A percentile compares a stretch with the other conserved stretches of the same genome.
These are phyloP conservation scores for Pandemis heparana DNA, from an alignment of 2,888 invertebrate genomes.

Conservation along the genomic window DNA sequence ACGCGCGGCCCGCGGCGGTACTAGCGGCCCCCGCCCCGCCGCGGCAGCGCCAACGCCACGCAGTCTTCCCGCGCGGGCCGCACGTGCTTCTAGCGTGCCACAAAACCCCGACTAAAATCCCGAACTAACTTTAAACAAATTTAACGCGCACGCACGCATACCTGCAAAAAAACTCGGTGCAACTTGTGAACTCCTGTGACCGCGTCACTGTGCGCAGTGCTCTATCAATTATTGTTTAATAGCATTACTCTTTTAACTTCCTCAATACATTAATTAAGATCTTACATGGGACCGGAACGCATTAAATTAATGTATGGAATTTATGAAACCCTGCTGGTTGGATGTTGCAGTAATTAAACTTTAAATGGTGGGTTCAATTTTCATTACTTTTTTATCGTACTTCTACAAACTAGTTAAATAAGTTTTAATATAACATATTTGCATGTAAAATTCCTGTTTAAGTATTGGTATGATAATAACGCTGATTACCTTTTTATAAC, in stretches of 20 bases:
- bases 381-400: conserved; percentile 43
- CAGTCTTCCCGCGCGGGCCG: conserved; percentile 84
- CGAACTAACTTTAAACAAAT: conserved; percentile 27
- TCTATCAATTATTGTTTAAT: conserved; percentile 68
- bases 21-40: conserved; percentile 62
- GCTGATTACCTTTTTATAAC: background rate
- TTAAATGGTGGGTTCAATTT: conserved; percentile 75
- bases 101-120: conserved; percentile 26
- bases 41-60: conserved; percentile 78
- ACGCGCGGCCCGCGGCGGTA: conserved; percentile 49
- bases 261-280: conserved; percentile 76
- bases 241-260: conserved; percentile 78
- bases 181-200: conserved; percentile 57
- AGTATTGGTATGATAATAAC: no score
- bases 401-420: conserved; percentile 15
- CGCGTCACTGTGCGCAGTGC: conserved; percentile 65
- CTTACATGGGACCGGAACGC: conserved; percentile 78
- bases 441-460: background rate
- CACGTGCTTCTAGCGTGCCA: conserved; percentile 80
- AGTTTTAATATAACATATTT: conserved; percentile 8
- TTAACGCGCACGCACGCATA: conserved; percentile 23
- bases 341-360: conserved; percentile 67
- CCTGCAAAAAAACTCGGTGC: conserved; percentile 43
- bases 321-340: conserved; percentile 68
- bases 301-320: conserved; percentile 73